Base-by-base conservation (phyloP, 92 coral and sea anemone species). In the Virgularia gustaviana region DNA sequence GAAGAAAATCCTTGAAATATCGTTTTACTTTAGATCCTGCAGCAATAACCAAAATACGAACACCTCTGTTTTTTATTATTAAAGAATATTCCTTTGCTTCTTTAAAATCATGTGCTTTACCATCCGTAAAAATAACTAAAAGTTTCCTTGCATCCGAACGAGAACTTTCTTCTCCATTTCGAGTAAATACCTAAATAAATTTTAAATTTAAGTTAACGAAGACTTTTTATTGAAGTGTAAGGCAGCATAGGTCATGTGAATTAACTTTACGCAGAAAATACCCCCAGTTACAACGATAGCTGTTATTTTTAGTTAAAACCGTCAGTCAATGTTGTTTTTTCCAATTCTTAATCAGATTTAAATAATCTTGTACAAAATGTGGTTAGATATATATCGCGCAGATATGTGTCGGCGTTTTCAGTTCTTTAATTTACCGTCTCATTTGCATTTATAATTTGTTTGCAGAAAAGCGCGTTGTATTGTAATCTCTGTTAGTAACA, bases 1-100 rank as follows among this genome's bases (percentile, higher is more conserved):
- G 23, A 15, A 27, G 57, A 1, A 66, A 57, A 1, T 66, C 73
- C 0, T 24, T 4, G 19, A 66, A 27, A 22, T 43, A 66, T 0
- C 58, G 19, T 3, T 12, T 3, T 1, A 44, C 27, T 4, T 28
- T 13, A 28, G 73, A 57, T 15, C 73, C 73, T 0, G 34, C 54
- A 9, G 57, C 73, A 23, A 66, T n/a, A 27, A 35, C 57, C 24
- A 66, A 4, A 45, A 66, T 66, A 5, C 57, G 73, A 9, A 45
- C 41, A 4, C 73, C 73, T 30, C 32, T 44, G 37, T 66, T 29
- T 47, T 66, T 66, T 41, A 66, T 13, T 9, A 31, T 66, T 5
- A 8, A 56, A 23, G 73, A 56, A 22, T 66, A 66, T 28, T 66
- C 42, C 49, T 66, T 66, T 0, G 73, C 73, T 44, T 66, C 73